These are phyloP conservation scores for Aleiodes leptofemur DNA, from an alignment of 2,888 invertebrate species.

Conservation along the genomic window DNA sequence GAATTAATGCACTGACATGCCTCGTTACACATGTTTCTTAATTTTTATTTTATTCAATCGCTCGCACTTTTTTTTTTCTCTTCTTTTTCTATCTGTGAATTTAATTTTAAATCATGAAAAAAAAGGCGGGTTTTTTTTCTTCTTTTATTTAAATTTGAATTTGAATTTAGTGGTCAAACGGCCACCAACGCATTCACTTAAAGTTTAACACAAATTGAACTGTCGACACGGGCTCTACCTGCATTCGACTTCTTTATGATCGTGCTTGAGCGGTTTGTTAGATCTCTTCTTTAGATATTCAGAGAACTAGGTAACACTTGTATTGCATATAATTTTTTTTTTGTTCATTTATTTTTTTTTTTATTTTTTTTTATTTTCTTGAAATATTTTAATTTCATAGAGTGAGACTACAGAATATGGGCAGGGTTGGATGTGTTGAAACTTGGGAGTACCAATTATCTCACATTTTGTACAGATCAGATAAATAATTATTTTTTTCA, in stretches of 20 bases:
- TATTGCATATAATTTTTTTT: constrained; percentile 5
- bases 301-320: constrained; percentile 28
- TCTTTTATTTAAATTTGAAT: background rate
- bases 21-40: constrained; percentile 63
- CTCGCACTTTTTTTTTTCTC: too few species aligned
- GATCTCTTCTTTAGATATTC: constrained; percentile 46
- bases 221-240: constrained; percentile 35
- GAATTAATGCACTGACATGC: constrained; percentile 65
- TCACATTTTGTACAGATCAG: too few species aligned
- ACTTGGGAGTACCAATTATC: too few species aligned
- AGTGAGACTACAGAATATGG: too few species aligned
- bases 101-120: constrained; percentile 14
- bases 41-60: background rate
- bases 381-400: background rate
- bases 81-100: constrained; percentile 46
- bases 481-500: too few species aligned
- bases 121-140: background rate
- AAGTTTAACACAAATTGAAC: constrained; percentile 46
- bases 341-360: background rate
- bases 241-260: constrained; percentile 36
- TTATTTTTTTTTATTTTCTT: background rate
- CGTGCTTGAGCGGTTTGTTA: constrained; percentile 41
- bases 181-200: constrained; percentile 30
- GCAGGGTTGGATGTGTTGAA: too few species aligned
- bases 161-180: constrained; percentile 27